phyloP scores from a whole-genome alignment of 2,888 invertebrate genomes.

The Plagiodera versicolora region DNA sequence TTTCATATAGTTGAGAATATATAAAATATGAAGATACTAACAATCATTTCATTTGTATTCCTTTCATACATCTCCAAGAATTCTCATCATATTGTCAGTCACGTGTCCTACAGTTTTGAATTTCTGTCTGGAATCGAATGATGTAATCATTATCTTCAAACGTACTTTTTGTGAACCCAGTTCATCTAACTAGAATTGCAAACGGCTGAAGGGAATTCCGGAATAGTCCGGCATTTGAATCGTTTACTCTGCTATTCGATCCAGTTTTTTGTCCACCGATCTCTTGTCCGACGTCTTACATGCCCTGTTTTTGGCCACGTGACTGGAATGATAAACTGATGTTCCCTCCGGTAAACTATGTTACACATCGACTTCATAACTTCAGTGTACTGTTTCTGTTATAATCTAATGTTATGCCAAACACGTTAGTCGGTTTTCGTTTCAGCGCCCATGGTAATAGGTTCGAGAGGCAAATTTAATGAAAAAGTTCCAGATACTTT shows the following conservation, averaged over 20 bases:
- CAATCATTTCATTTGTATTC: too few relatives aligned
- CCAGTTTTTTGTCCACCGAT: slow-evolving; percentile 30
- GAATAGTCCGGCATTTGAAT: slow-evolving; percentile 17
- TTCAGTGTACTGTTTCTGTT: slow-evolving; percentile 30
- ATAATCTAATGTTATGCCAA: slow-evolving; percentile 24
- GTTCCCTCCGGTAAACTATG: slow-evolving; percentile 29
- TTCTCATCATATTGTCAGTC: too few relatives aligned
- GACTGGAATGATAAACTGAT: slow-evolving; percentile 42
- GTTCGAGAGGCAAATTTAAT: slow-evolving; percentile 1
- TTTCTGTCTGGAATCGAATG: too few relatives aligned
- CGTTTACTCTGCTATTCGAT: slow-evolving; percentile 22
- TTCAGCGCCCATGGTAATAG: background rate
- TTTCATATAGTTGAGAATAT: too few relatives aligned
- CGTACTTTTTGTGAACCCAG: too few relatives aligned
- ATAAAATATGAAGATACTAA: too few relatives aligned
- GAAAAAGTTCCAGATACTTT: background rate
- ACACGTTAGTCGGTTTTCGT: slow-evolving; percentile 5
- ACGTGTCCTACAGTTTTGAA: too few relatives aligned
- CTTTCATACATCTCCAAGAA: too few relatives aligned
- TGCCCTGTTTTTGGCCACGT: slow-evolving; percentile 40
- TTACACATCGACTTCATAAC: slow-evolving; percentile 34
- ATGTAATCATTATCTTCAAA: too few relatives aligned
- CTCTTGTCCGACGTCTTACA: slow-evolving; percentile 32
- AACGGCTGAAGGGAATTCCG: slow-evolving; percentile 21
- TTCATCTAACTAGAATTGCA: background rate